phyloP scores from a whole-genome alignment of 2,113 vertebrate genomes.

The Poeciliopsis retropinna region DNA sequence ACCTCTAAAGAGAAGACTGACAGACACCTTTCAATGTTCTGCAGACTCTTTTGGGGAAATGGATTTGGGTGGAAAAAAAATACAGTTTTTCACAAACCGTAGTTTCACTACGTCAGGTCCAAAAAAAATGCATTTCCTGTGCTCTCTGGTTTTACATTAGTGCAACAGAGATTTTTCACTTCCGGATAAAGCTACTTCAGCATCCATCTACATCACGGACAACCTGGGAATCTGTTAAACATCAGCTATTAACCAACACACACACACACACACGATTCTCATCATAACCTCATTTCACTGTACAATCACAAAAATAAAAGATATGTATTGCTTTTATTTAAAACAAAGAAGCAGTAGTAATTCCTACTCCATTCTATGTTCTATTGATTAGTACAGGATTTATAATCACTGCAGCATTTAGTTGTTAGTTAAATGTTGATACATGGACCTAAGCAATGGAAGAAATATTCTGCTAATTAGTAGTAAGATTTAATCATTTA shows the following conservation, averaged over 20 bases:
- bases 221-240: conserved; percentile 43
- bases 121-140: conserved; percentile 41
- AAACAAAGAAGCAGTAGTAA: background rate
- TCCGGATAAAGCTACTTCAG: conserved; percentile 6
- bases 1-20: conserved; percentile 31
- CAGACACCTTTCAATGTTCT: conserved; percentile 51
- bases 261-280: conserved; percentile 1
- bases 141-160: conserved; percentile 30
- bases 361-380: background rate
- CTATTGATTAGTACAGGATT: no score
- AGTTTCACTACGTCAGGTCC: conserved; percentile 34
- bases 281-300: background rate
- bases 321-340: no score
- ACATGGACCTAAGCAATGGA: no score
- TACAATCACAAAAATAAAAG: background rate
- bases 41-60: conserved; percentile 55
- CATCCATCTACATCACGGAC: conserved; percentile 19
- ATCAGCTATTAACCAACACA: conserved; percentile 25
- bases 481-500: background rate
- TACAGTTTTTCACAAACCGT: conserved; percentile 33
- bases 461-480: background rate
- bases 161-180: conserved; percentile 17
- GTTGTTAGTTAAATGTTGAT: no score
- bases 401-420: no score
- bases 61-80: conserved; percentile 46